A percentile compares a stretch with the other conserved stretches of the same genome.
Conservation (phyloP, 2,888 invertebrate genomes). For the Bombylius major region DNA sequence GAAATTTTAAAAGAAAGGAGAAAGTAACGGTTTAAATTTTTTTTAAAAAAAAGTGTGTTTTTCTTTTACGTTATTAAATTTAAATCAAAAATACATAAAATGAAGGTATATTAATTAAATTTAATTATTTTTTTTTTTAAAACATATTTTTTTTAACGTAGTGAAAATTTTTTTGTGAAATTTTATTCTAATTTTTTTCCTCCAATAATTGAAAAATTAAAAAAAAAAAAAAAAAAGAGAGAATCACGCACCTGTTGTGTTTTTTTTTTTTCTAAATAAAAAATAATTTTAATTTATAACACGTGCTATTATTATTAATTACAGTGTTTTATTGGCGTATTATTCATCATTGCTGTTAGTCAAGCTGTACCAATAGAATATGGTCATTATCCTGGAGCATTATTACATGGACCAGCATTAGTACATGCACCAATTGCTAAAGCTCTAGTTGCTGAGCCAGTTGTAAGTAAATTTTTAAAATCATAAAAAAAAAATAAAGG, state of each 20-base stretch:
- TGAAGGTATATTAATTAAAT: too few species aligned
- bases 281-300: not conserved
- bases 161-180: too few species aligned
- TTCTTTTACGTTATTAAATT: too few species aligned
- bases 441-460: slow-evolving; percentile 25
- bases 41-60: too few species aligned
- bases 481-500: not conserved
- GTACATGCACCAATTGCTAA: slow-evolving; percentile 20
- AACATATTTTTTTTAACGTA: too few species aligned
- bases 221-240: not conserved
- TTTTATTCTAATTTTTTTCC: too few species aligned
- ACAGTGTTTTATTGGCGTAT: slow-evolving; percentile 34
- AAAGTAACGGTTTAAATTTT: too few species aligned
- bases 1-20: too few species aligned
- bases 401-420: slow-evolving; percentile 17
- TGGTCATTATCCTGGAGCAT: slow-evolving; percentile 31
- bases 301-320: slow-evolving; percentile 4
- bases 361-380: slow-evolving; percentile 34
- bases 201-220: not conserved
- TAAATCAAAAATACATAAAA: too few species aligned
- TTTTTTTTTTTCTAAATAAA: too few species aligned
- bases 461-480: slow-evolving; percentile 18
- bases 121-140: too few species aligned
- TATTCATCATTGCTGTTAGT: slow-evolving; percentile 29
- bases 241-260: not conserved